Evolutionary conservation across 64 coral and sea anemone species (phyloP).

Genomic region (Stichodactyla mertensii): DNA sequence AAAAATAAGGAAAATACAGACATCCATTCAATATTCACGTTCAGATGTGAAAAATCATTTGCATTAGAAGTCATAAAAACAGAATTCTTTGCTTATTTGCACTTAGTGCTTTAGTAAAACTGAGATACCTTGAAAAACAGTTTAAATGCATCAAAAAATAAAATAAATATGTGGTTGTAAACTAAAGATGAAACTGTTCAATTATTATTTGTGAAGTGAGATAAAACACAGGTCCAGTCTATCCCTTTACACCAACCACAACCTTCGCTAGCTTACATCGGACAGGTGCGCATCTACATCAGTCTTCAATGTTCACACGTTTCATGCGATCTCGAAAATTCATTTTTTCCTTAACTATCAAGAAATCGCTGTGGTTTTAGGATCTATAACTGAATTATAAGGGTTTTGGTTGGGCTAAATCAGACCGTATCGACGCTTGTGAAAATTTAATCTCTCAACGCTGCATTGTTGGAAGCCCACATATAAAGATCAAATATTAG

Average conservation of each 20-base stretch:
- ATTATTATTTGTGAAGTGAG: not conserved
- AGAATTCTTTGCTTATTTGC: too few species aligned
- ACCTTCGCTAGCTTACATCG: not conserved
- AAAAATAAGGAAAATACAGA: not conserved
- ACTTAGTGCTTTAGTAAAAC: too few species aligned
- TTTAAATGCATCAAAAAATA: not conserved
- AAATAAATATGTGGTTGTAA: not conserved
- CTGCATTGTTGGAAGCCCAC: not conserved
- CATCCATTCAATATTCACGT: not conserved
- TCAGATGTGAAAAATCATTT: not conserved
- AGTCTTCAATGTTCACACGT: not conserved
- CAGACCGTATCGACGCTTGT: not conserved
- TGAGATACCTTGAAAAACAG: not conserved
- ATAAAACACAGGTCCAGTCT: not conserved
- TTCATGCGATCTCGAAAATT: not conserved
- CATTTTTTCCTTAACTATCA: not conserved
- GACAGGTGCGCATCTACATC: not conserved
- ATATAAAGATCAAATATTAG: not conserved
- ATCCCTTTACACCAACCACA: not conserved
- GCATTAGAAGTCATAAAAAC: too few species aligned
- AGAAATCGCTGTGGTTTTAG: not conserved
- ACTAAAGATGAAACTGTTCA: not conserved
- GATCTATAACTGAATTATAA: conserved; percentile 15
- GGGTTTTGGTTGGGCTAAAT: not conserved
- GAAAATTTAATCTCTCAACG: not conserved